phyloP scores from a whole-genome alignment of 2,888 invertebrate genomes.

The Tenthredo scrophulariae region DNA sequence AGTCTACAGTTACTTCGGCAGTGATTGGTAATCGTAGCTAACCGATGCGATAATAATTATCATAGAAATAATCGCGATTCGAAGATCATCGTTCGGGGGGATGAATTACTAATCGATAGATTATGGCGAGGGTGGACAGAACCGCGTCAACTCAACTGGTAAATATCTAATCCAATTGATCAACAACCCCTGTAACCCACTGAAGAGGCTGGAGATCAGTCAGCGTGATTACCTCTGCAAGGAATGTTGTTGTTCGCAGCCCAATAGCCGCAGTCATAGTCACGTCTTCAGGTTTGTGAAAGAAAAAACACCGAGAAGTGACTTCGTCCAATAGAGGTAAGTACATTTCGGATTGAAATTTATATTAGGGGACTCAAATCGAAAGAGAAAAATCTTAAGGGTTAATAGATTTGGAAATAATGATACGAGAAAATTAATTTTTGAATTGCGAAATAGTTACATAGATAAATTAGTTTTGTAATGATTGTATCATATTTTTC shows the following conservation, averaged over 20 bases:
- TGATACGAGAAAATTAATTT: not conserved
- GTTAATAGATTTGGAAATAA: too few relatives aligned
- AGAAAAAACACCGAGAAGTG: not conserved
- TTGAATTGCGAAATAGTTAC: not conserved
- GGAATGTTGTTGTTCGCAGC: constrained; percentile 48
- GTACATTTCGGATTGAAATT: too few relatives aligned
- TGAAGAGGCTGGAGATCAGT: constrained; percentile 29
- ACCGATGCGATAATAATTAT: constrained; percentile 7
- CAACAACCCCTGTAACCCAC: constrained; percentile 29
- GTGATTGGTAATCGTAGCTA: constrained; percentile 6
- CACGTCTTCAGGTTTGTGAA: constrained; percentile 50
- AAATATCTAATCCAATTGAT: not conserved
- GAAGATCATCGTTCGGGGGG: not conserved
- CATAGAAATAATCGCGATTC: too few relatives aligned
- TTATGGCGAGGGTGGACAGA: constrained; percentile 29
- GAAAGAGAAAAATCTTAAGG: too few relatives aligned
- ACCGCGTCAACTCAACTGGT: not conserved
- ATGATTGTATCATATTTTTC: not conserved
- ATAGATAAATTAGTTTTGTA: not conserved
- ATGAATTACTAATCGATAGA: constrained; percentile 11
- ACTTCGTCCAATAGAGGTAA: too few relatives aligned
- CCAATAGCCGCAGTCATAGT: not conserved
- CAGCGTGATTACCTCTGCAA: not conserved
- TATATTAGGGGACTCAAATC: too few relatives aligned
- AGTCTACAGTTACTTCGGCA: too few relatives aligned